These are phyloP conservation scores for Vidua macroura DNA, from an alignment of 2,113 vertebrate species.

Conservation along the genomic window DNA sequence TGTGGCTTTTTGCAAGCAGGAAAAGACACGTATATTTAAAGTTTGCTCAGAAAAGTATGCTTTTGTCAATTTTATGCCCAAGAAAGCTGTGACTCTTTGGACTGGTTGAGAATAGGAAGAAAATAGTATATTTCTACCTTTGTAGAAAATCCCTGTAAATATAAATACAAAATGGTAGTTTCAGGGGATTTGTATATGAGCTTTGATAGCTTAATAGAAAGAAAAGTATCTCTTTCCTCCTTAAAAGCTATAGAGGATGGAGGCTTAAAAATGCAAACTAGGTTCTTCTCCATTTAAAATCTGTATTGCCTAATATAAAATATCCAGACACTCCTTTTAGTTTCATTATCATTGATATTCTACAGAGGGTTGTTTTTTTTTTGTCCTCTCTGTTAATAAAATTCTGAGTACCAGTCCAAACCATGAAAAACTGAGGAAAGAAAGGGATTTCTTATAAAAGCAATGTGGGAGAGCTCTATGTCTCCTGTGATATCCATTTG, in stretches of 20 bases:
- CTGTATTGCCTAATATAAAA: not conserved
- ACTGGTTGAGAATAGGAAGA: not conserved
- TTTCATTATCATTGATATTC: not conserved
- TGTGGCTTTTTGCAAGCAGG: not conserved
- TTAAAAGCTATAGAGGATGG: not conserved
- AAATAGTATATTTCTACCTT: not conserved
- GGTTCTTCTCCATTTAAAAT: not conserved
- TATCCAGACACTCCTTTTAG: not conserved
- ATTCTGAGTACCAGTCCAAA: not conserved
- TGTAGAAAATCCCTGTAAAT: not conserved
- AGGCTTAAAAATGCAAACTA: not conserved
- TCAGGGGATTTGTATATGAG: not conserved
- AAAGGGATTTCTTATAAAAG: not conserved
- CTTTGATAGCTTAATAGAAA: not conserved
- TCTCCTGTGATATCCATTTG: not conserved
- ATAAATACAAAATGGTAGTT: not conserved
- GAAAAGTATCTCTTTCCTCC: not conserved
- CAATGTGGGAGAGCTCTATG: not conserved
- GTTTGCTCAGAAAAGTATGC: not conserved
- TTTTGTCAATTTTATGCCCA: not conserved
- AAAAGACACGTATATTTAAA: not conserved
- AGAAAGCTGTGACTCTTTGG: not conserved
- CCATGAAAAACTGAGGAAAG: not conserved
- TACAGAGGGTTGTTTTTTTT: rapidly evolving
- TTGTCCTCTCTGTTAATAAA: not conserved